These are phyloP conservation scores for Brachionus koreanus DNA, from an alignment of 1,140 invertebrate genomes.

Conservation along the genomic window DNA sequence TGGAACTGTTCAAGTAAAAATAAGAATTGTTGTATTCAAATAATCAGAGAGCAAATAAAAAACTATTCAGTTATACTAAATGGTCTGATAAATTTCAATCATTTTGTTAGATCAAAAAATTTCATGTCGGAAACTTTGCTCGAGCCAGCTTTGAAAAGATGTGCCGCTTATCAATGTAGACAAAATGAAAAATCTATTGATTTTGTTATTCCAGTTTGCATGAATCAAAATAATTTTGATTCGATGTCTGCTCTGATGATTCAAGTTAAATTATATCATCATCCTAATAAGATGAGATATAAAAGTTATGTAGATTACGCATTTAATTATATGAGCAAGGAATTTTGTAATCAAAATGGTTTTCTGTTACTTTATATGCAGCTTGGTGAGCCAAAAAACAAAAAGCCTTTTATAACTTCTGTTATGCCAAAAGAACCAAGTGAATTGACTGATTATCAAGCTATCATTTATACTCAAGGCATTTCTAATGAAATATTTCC, in stretches of 20 bases:
- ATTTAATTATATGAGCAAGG: not conserved
- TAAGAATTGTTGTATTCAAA: no score
- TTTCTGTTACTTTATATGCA: slow-evolving; percentile 14
- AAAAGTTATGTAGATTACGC: not conserved
- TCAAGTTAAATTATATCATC: not conserved
- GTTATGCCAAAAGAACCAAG: not conserved
- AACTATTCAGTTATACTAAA: not conserved
- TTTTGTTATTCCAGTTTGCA: not conserved
- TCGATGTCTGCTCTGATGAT: not conserved
- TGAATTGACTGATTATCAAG: not conserved
- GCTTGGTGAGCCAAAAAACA: not conserved
- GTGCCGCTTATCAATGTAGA: not conserved
- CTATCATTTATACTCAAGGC: not conserved
- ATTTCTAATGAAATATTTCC: slow-evolving; percentile 12
- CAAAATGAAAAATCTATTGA: not conserved
- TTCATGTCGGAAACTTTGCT: not conserved
- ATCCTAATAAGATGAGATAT: not conserved
- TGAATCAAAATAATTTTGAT: not conserved
- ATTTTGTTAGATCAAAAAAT: not conserved
- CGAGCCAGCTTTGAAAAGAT: not conserved
- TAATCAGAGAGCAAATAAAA: no score
- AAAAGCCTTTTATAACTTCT: not conserved
- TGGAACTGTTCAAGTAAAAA: no score
- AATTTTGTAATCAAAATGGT: not conserved
- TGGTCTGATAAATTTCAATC: slow-evolving; percentile 6